phyloP scores from a whole-genome alignment of 2,888 invertebrate species.

The Papilio protenor region DNA sequence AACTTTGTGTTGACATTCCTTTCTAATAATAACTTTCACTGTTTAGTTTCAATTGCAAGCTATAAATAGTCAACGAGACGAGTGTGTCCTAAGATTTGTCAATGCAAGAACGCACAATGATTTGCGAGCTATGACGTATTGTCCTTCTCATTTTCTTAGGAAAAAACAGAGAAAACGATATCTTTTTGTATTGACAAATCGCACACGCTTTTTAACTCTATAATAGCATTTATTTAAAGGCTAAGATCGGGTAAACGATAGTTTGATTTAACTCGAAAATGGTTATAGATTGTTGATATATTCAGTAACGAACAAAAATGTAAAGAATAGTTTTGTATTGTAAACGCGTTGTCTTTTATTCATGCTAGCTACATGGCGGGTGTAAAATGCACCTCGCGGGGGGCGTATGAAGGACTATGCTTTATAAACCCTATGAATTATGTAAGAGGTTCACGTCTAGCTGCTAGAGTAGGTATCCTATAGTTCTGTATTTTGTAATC shows the following conservation, averaged over 20 bases:
- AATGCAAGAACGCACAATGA: conserved; percentile 8
- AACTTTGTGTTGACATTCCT: conserved; percentile 17
- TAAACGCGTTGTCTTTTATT: conserved; percentile 58
- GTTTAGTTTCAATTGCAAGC: conserved; percentile 14
- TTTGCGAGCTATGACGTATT: not conserved
- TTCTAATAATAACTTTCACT: conserved; percentile 23
- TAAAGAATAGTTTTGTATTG: conserved; percentile 64
- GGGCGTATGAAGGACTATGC: conserved; percentile 67
- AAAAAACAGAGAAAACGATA: not conserved
- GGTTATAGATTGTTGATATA: not conserved
- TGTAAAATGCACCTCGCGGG: conserved; percentile 79
- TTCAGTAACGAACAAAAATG: conserved; percentile 51
- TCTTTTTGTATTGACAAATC: not conserved
- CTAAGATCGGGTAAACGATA: not conserved
- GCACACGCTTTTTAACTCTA: not conserved
- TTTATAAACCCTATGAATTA: conserved; percentile 76
- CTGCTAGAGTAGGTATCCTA: conserved; percentile 56
- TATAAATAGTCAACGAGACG: conserved; percentile 8
- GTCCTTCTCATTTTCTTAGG: not conserved
- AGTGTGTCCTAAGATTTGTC: not conserved
- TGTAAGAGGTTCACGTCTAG: conserved; percentile 75
- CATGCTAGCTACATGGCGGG: conserved; percentile 61
- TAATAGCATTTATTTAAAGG: not conserved
- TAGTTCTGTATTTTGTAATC: conserved; percentile 42
- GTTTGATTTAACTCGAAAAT: not conserved